Evolutionary conservation across 2,888 invertebrate genomes (phyloP).

Genomic region (Napeogenes inachia): DNA sequence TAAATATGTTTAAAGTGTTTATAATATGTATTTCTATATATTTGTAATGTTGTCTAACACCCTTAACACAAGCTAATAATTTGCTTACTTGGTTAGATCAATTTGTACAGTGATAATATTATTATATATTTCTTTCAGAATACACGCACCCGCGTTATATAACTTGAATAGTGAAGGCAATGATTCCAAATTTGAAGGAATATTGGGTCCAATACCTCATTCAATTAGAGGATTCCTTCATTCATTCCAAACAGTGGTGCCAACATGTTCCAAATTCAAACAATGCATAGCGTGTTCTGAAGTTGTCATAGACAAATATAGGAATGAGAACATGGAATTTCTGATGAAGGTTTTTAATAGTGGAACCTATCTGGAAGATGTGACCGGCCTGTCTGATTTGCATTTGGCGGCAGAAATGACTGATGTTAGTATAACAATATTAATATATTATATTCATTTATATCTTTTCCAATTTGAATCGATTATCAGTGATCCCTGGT

Average conservation of each 20-base stretch:
- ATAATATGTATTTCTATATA: too few species aligned
- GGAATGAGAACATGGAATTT: constrained; percentile 81
- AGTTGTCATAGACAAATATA: constrained; percentile 54
- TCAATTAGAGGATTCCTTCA: constrained; percentile 95
- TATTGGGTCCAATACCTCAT: constrained; percentile 92
- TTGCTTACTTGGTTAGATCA: too few species aligned
- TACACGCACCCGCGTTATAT: constrained; percentile 82
- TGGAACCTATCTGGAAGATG: constrained; percentile 88
- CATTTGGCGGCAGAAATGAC: constrained; percentile 78
- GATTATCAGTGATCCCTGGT: too few species aligned
- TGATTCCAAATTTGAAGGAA: constrained; percentile 65
- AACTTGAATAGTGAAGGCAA: constrained; percentile 57
- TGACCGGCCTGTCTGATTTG: constrained; percentile 86
- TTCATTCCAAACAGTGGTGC: constrained; percentile 87
- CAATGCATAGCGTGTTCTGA: constrained; percentile 96
- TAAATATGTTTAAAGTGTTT: too few species aligned
- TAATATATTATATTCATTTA: too few species aligned
- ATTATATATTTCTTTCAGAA: constrained; percentile 53
- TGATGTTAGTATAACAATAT: constrained; percentile 59
- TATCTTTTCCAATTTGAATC: too few species aligned
- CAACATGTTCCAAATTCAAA: constrained; percentile 90
- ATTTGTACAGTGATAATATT: too few species aligned
- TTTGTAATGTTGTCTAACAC: too few species aligned
- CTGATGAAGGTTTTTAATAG: constrained; percentile 87
- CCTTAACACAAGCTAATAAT: too few species aligned